Evolutionary conservation across 2,888 invertebrate genomes (phyloP).

Genomic region (Koerneria pararmatus): DNA sequence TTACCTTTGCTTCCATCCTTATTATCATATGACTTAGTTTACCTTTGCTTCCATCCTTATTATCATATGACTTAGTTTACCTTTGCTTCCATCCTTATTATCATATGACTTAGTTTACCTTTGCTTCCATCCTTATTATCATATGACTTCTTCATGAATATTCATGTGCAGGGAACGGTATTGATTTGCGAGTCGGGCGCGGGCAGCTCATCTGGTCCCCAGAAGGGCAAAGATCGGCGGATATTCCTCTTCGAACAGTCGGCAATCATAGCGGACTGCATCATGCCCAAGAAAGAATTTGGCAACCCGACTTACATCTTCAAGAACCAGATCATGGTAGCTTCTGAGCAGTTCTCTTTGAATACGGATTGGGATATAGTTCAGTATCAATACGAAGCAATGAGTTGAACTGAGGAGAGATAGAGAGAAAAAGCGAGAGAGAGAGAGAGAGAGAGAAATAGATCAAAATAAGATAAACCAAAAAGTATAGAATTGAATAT

Average conservation of each 20-base stretch:
- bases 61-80: no score
- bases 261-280: constrained; percentile 89
- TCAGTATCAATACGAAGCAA: constrained; percentile 5
- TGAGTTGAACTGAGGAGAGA: background rate
- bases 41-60: no score
- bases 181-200: constrained; percentile 61
- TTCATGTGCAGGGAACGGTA: constrained; percentile 62
- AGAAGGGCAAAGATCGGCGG: constrained; percentile 78
- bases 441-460: background rate
- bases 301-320: constrained; percentile 85
- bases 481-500: constrained; percentile 6
- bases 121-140: no score
- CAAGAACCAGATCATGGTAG: constrained; percentile 89
- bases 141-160: no score
- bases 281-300: constrained; percentile 79
- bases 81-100: no score
- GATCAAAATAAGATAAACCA: background rate
- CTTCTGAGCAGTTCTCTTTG: constrained; percentile 32
- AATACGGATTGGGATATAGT: background rate
- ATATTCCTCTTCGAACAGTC: constrained; percentile 97
- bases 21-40: no score
- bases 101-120: no score
- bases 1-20: no score
- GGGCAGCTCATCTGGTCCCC: constrained; percentile 61
- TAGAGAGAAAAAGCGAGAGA: background rate